Conservation (phyloP, 2,113 vertebrate species). For the Cacatua alba region DNA sequence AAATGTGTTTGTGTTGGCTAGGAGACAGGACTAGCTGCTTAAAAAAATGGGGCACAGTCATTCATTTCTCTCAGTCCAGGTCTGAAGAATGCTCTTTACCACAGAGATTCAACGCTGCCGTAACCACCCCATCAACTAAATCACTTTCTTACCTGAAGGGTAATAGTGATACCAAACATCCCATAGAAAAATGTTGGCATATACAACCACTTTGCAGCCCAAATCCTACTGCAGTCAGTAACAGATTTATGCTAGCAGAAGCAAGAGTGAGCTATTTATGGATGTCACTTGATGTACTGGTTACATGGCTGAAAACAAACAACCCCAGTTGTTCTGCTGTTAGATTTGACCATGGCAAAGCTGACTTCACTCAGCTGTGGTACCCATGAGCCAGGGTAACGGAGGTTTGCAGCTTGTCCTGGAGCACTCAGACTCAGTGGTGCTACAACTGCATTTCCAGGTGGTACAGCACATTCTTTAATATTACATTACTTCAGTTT, state of each 20-base stretch:
- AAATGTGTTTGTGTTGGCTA: conserved; percentile 50
- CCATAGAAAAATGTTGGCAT: not conserved
- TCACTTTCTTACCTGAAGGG: not conserved
- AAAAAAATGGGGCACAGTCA: not conserved
- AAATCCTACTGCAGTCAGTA: not conserved
- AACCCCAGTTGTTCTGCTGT: not conserved
- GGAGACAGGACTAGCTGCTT: conserved; percentile 13
- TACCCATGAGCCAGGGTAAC: not conserved
- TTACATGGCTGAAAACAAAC: not conserved
- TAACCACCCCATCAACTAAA: not conserved
- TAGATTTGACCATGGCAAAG: not conserved
- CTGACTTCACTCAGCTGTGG: not conserved
- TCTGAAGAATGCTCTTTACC: not conserved
- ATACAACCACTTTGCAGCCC: not conserved
- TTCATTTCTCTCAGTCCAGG: not conserved
- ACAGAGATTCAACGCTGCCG: not conserved
- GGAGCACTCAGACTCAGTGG: not conserved
- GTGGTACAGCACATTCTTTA: not conserved
- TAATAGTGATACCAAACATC: not conserved
- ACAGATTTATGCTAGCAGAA: not conserved
- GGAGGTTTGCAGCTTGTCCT: not conserved
- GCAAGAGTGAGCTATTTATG: not conserved
- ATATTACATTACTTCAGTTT: not conserved
- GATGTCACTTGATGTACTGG: not conserved
- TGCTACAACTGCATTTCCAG: conserved; percentile 7